These are phyloP conservation scores for Amphilophus citrinellus DNA, from an alignment of 2,113 vertebrate genomes.

Conservation along the genomic window DNA sequence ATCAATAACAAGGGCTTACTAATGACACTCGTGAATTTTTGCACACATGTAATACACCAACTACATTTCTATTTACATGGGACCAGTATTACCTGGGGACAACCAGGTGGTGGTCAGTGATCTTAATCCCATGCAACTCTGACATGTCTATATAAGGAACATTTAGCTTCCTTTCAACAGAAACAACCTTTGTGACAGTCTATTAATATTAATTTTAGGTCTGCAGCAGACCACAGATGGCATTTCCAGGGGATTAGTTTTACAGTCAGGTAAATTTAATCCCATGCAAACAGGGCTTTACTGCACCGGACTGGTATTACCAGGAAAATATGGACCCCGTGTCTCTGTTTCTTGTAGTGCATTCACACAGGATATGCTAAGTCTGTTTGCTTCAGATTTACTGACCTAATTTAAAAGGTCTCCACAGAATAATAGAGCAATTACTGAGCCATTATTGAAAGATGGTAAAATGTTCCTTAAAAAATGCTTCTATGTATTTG, in stretches of 20 bases:
- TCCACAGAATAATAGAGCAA: background rate
- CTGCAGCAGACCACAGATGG: background rate
- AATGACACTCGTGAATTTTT: background rate
- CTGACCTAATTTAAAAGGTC: background rate
- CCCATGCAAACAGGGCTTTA: background rate
- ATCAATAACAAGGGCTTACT: background rate
- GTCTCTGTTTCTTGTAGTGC: background rate
- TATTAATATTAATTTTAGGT: background rate
- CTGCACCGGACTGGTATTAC: background rate
- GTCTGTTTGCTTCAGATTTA: background rate
- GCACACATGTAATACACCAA: background rate
- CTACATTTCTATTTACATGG: background rate
- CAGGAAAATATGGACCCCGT: background rate
- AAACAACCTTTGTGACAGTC: background rate
- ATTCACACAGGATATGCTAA: background rate
- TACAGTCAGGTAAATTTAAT: background rate
- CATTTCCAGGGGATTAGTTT: constrained; percentile 9
- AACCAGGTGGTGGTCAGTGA: background rate
- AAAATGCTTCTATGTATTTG: background rate
- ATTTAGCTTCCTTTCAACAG: background rate
- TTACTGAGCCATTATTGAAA: background rate
- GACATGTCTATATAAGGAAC: background rate
- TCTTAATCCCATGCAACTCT: background rate
- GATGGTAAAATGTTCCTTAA: background rate
- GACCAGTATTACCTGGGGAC: background rate